Evolutionary conservation across 2,113 vertebrate species (phyloP).

Genomic region (Tachuris rubrigastra): DNA sequence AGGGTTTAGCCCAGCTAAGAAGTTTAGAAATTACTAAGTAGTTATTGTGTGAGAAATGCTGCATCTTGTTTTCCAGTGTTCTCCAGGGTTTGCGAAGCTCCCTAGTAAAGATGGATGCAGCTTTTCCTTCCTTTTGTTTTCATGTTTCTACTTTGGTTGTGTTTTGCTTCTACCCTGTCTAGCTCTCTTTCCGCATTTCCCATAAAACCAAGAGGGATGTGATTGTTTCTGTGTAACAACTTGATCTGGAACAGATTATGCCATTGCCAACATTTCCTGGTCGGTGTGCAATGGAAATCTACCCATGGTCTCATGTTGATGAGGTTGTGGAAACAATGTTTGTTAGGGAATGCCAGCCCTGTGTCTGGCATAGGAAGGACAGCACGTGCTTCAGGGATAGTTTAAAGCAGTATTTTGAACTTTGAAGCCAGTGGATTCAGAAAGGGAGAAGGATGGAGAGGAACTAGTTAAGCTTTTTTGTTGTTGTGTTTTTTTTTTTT

Average conservation of each 20-base stretch:
- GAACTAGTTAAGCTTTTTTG: neutral
- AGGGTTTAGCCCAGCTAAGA: neutral
- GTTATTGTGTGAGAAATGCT: neutral
- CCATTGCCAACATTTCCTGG: neutral
- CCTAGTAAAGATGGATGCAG: neutral
- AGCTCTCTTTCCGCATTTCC: neutral
- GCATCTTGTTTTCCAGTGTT: neutral
- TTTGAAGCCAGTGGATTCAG: neutral
- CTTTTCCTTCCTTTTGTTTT: neutral
- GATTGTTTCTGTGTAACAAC: neutral
- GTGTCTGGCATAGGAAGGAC: neutral
- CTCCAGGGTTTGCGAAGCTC: neutral
- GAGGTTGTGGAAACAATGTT: neutral
- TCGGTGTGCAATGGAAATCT: neutral
- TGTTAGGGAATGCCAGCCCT: neutral
- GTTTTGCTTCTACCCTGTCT: neutral
- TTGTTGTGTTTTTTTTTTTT: neutral
- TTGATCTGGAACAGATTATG: neutral
- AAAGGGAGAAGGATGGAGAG: neutral
- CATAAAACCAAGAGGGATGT: neutral
- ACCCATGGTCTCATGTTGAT: rapidly evolving
- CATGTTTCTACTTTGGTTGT: neutral
- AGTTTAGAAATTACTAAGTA: neutral
- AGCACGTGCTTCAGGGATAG: neutral
- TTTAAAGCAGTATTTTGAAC: neutral